phyloP scores from a whole-genome alignment of 1,140 invertebrate genomes.

The Pantala flavescens region DNA sequence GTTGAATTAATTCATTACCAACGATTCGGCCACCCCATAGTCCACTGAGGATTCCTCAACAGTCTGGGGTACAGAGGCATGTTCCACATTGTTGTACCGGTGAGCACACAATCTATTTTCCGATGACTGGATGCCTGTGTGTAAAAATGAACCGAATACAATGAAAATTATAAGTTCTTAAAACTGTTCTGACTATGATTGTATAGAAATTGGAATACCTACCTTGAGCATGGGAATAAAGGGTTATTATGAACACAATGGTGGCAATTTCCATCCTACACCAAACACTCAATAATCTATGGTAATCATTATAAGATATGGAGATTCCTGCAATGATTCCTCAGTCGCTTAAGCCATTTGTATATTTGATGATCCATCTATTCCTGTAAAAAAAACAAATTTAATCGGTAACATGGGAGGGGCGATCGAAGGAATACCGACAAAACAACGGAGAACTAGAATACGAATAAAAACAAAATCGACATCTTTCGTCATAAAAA shows the following conservation, averaged over 20 bases:
- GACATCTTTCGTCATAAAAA: too few relatives aligned
- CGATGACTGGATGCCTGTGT: background rate
- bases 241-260: conserved; percentile 9
- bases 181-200: too few relatives aligned
- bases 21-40: background rate
- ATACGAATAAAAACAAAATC: too few relatives aligned
- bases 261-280: conserved; percentile 5
- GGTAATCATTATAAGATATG: conserved; percentile 4
- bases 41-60: background rate
- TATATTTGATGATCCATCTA: background rate
- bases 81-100: background rate
- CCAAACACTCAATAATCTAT: conserved; percentile 2
- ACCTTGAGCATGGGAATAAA: background rate
- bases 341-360: background rate
- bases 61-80: background rate
- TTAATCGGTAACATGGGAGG: too few relatives aligned
- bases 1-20: background rate
- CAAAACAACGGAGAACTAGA: too few relatives aligned
- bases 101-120: background rate
- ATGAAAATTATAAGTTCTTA: too few relatives aligned
- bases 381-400: background rate
- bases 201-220: background rate
- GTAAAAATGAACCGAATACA: background rate
- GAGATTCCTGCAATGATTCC: background rate
- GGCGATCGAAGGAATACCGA: too few relatives aligned